Evolutionary conservation across 2,797 vertebrate genomes (phyloP).

Genomic region (Epinephelus malabaricus): DNA sequence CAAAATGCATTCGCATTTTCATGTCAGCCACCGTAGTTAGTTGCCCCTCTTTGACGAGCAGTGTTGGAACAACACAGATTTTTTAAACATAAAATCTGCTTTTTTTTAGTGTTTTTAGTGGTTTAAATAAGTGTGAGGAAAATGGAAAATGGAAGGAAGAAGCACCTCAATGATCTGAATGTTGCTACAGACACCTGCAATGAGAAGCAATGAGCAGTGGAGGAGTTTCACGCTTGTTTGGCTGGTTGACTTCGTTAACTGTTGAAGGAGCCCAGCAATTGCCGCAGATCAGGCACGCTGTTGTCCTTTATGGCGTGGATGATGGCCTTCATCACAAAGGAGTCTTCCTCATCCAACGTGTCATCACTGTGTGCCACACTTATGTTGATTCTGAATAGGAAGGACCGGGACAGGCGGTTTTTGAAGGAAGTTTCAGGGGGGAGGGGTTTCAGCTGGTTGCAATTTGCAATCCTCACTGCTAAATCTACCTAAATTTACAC

Average conservation of each 20-base stretch:
- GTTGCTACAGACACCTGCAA: conserved; percentile 97
- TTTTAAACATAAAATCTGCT: no score
- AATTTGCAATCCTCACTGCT: no score
- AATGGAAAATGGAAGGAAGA: no score
- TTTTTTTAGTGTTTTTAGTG: no score
- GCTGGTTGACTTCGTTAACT: conserved; percentile 97
- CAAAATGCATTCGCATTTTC: no score
- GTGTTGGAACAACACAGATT: no score
- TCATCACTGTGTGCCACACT: conserved; percentile 97
- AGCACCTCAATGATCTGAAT: conserved; percentile 96
- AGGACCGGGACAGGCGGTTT: conserved; percentile 93
- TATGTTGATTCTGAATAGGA: conserved; percentile 98
- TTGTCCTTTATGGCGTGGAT: conserved; percentile 99
- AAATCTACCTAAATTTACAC: no score
- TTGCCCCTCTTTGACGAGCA: no score
- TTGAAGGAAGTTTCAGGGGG: conserved; percentile 33
- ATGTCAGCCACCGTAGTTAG: no score
- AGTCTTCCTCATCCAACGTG: conserved; percentile 98
- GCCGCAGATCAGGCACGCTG: conserved; percentile 97
- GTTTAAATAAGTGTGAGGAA: no score
- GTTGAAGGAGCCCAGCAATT: conserved; percentile 95
- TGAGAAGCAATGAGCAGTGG: conserved; percentile 96
- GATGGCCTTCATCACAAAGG: conserved; percentile 99
- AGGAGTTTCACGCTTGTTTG: conserved; percentile 98
- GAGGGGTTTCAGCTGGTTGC: no score